A percentile compares a stretch with the other conserved stretches of the same genome.
These are phyloP conservation scores for Palythoa grandiflora DNA, from an alignment of 92 coral and sea anemone species.

Conservation along the genomic window DNA sequence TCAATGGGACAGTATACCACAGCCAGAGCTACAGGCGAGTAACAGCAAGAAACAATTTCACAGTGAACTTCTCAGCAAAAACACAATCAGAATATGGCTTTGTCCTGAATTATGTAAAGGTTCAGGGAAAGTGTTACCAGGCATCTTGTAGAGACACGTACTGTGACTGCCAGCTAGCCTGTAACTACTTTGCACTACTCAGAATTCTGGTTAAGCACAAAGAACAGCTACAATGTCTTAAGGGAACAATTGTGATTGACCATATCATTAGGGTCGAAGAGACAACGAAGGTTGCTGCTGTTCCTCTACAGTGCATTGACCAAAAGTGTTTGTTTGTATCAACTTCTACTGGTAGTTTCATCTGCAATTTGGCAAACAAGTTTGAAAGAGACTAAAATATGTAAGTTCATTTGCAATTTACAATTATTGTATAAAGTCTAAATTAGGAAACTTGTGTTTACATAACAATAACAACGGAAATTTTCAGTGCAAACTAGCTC, in stretches of 20 bases:
- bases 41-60: slow-evolving; percentile 57
- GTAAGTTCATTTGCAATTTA: slow-evolving; percentile 61
- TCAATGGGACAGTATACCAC: slow-evolving; percentile 38
- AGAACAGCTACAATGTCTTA: slow-evolving; percentile 32
- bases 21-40: slow-evolving; percentile 34
- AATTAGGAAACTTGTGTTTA: slow-evolving; percentile 29
- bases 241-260: slow-evolving; percentile 42
- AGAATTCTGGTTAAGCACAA: slow-evolving; percentile 9
- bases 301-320: slow-evolving; percentile 55
- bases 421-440: neutral
- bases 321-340: slow-evolving; percentile 55
- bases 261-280: slow-evolving; percentile 36
- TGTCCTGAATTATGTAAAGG: slow-evolving; percentile 14
- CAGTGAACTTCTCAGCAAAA: slow-evolving; percentile 27
- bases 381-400: slow-evolving; percentile 56
- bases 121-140: neutral
- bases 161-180: neutral
- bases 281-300: slow-evolving; percentile 42
- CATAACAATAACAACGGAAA: neutral
- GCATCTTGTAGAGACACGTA: neutral
- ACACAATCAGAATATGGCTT: slow-evolving; percentile 37
- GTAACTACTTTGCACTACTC: neutral
- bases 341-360: slow-evolving; percentile 46
- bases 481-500: neutral
- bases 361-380: slow-evolving; percentile 66